Percentiles rank a stretch among this genome's conserved stretches.
Evolutionary conservation across 1,140 invertebrate genomes (phyloP).

Genomic region (Tetramorium parvispinum): DNA sequence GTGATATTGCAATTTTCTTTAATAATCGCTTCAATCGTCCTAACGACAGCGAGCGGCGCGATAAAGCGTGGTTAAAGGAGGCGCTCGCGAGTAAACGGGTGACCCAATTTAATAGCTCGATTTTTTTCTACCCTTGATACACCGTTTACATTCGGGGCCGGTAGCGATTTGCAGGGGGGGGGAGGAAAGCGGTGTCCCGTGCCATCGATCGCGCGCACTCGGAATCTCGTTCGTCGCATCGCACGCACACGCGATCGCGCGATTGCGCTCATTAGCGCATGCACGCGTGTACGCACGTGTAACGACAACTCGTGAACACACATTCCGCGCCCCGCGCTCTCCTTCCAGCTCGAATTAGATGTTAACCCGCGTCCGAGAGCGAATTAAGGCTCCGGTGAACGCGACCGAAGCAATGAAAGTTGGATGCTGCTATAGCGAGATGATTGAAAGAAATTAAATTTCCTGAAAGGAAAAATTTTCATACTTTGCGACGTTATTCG

Average conservation of each 20-base stretch:
- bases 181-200: neutral
- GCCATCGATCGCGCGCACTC: slow-evolving; percentile 32
- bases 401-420: neutral
- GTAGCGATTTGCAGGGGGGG: slow-evolving; percentile 11
- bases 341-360: slow-evolving; percentile 15
- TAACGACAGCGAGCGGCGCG: slow-evolving; percentile 15
- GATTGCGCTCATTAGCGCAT: slow-evolving; percentile 23
- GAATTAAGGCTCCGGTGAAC: neutral
- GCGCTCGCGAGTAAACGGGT: slow-evolving; percentile 27
- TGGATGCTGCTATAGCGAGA: neutral
- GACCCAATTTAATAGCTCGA: slow-evolving; percentile 51
- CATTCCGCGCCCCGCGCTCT: neutral
- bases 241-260: slow-evolving; percentile 18
- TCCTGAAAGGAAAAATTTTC: neutral
- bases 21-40: neutral
- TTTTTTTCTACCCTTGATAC: slow-evolving; percentile 49
- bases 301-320: neutral
- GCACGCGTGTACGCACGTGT: slow-evolving; percentile 1
- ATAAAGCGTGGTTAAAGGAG: slow-evolving; percentile 5
- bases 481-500: neutral
- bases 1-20: neutral
- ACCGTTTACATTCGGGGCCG: slow-evolving; percentile 45
- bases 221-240: slow-evolving; percentile 22
- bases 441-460: neutral
- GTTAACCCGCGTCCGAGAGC: neutral